A percentile compares a stretch with the other conserved stretches of the same genome.
Conservation (phyloP, 2,797 vertebrate genomes). For the Kryptolebias ocellatus region DNA sequence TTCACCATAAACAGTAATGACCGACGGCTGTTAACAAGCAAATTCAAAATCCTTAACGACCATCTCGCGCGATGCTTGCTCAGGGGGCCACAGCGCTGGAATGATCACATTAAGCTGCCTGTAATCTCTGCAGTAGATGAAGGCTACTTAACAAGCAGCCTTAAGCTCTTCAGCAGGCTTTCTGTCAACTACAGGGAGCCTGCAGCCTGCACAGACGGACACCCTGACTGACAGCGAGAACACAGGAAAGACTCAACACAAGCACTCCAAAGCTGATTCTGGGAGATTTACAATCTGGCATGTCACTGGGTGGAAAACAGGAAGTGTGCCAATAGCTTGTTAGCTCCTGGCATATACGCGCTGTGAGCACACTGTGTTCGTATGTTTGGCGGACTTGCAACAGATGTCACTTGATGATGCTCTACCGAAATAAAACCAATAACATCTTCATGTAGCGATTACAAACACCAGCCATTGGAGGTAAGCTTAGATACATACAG, state of each 20-base stretch:
- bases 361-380: slow-evolving; percentile 64
- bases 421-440: slow-evolving; percentile 55
- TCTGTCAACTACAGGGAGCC: slow-evolving; percentile 62
- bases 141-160: slow-evolving; percentile 73
- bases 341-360: slow-evolving; percentile 70
- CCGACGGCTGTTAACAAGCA: slow-evolving; percentile 36
- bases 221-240: slow-evolving; percentile 57
- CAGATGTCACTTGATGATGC: slow-evolving; percentile 63
- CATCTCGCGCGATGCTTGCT: slow-evolving; percentile 53
- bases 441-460: slow-evolving; percentile 52
- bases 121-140: slow-evolving; percentile 74
- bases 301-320: slow-evolving; percentile 65
- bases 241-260: slow-evolving; percentile 53
- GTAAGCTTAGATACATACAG: not conserved
- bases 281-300: slow-evolving; percentile 75
- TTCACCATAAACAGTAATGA: slow-evolving; percentile 19
- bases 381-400: slow-evolving; percentile 66
- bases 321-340: slow-evolving; percentile 69
- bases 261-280: slow-evolving; percentile 66
- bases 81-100: slow-evolving; percentile 43
- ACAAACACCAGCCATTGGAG: slow-evolving; percentile 31
- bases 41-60: slow-evolving; percentile 45
- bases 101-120: slow-evolving; percentile 66
- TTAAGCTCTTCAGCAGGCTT: slow-evolving; percentile 74
- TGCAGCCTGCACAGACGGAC: slow-evolving; percentile 57